Conservation (phyloP, 2,888 invertebrate species). For the Acanthococcus lagerstroemiae region DNA sequence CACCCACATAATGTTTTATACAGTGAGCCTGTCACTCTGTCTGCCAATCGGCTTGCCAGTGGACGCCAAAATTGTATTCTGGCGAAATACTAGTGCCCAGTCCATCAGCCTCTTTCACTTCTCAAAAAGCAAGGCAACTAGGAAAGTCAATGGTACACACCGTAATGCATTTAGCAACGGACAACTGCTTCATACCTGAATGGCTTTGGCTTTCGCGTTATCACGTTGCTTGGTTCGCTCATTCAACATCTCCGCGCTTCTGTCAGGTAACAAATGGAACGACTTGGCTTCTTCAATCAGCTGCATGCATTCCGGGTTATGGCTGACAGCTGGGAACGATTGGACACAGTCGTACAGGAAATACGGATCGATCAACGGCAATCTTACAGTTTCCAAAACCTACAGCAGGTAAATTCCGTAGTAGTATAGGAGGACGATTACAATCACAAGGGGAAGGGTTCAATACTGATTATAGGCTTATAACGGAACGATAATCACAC, state of each 20-base stretch:
- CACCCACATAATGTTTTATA: no score
- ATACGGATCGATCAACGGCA: conserved; percentile 45
- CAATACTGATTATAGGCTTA: not conserved
- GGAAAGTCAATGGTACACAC: no score
- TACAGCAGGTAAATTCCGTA: conserved; percentile 26
- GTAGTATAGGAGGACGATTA: no score
- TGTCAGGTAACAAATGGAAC: conserved; percentile 44
- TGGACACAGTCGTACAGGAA: conserved; percentile 45
- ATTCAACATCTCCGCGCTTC: conserved; percentile 42
- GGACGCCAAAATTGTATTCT: no score
- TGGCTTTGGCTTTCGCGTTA: conserved; percentile 39
- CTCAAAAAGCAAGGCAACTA: not conserved
- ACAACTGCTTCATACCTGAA: conserved; percentile 33
- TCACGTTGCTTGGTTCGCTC: conserved; percentile 42
- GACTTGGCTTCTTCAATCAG: conserved; percentile 45
- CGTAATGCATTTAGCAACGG: no score
- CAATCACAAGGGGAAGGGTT: not conserved
- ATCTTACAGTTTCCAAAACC: conserved; percentile 44
- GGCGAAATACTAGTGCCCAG: no score
- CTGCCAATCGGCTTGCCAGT: no score
- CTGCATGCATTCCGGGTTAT: conserved; percentile 41
- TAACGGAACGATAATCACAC: no score
- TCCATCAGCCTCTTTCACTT: no score
- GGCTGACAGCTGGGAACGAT: conserved; percentile 40
- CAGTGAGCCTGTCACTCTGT: no score